Evolutionary conservation across 2,888 invertebrate genomes (phyloP).

Genomic region (Adela reaumurella): DNA sequence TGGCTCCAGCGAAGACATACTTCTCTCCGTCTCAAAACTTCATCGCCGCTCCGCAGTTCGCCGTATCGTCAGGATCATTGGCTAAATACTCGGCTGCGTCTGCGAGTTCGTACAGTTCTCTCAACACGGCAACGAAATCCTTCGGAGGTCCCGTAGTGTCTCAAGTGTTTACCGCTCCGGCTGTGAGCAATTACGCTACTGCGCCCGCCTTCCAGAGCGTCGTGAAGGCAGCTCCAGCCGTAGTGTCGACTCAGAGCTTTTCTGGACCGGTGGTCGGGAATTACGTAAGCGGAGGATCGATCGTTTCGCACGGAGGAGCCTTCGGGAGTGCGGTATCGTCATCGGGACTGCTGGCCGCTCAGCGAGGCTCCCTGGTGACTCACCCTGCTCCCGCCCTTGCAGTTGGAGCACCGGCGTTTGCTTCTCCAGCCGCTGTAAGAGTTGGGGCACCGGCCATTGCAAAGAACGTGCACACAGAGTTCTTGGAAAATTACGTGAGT

Average conservation of each 20-base stretch:
- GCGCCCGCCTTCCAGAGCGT: slow-evolving; percentile 25
- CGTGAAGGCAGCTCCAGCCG: neutral
- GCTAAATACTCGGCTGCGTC: slow-evolving; percentile 38
- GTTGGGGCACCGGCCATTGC: slow-evolving; percentile 20
- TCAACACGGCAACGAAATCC: slow-evolving; percentile 16
- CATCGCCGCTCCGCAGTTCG: slow-evolving; percentile 25
- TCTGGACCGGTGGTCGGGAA: neutral
- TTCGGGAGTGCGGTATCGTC: too few relatives aligned
- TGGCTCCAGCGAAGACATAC: slow-evolving; percentile 31
- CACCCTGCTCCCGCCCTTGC: slow-evolving; percentile 2
- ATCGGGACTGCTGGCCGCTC: neutral
- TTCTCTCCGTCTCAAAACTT: slow-evolving; percentile 30
- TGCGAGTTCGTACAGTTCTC: slow-evolving; percentile 29
- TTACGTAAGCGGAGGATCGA: too few relatives aligned
- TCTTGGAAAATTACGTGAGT: slow-evolving; percentile 63
- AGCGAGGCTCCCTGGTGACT: neutral
- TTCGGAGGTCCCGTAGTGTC: slow-evolving; percentile 41
- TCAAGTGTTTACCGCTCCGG: slow-evolving; percentile 37
- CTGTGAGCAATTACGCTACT: slow-evolving; percentile 31
- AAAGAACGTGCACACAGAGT: slow-evolving; percentile 58
- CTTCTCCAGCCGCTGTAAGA: slow-evolving; percentile 10
- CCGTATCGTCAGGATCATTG: slow-evolving; percentile 25
- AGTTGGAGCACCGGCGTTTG: slow-evolving; percentile 18
- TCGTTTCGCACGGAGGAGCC: neutral
- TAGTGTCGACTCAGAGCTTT: neutral